Evolutionary conservation across 1,140 invertebrate species (phyloP), one percentile per base, ranked within the genome.

Genomic region (Planococcus citri): DNA sequence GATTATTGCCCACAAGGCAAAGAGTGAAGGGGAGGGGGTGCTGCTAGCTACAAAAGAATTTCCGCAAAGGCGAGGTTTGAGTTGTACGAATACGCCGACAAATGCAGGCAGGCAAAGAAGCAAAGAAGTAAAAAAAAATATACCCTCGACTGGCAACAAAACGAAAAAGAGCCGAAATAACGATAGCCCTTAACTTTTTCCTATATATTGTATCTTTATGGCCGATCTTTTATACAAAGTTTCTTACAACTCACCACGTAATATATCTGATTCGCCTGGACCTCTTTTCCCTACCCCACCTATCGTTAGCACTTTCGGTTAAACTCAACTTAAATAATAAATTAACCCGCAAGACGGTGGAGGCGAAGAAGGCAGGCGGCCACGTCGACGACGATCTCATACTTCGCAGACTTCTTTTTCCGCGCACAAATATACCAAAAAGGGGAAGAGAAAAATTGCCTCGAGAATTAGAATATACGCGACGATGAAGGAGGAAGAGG

Each of bases 51-150:
- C 38, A 69, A 57, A 58, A 69, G 69, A 69, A 57, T 57, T 69
- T 69, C 38, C 69, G 57, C 24, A 41, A 69, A 3, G 41, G 6
- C 41, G 41, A 51, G 12, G 4, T 27, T 21, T 27, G 27, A 37
- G 57, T n/a, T 21, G 14, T 38, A n/a, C 33, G 33, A 69, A 27
- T 17, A 38, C 24, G 25, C 27, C 27, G 68, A 68, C 22, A 20
- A 4, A 25, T n/a, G 70, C n/a, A 61, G 41, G 68, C 24, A 27
- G 27, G 33, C 22, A 67, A 70, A 20, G 25, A 17, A 70, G 25
- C 69, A 41, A 71, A 33, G 21, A 68, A 70, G 68, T 41, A 67
- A 1, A 41, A 69, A 71, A 71, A 68, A 71, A 41, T 60, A 29
- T 21, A 71, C 37, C 33, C 29, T 24, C 33, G 37, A 60, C 57